Evolutionary conservation across 2,888 invertebrate species (phyloP), one percentile per base, ranked within the genome.

Genomic region (Agrilus cyanescens): DNA sequence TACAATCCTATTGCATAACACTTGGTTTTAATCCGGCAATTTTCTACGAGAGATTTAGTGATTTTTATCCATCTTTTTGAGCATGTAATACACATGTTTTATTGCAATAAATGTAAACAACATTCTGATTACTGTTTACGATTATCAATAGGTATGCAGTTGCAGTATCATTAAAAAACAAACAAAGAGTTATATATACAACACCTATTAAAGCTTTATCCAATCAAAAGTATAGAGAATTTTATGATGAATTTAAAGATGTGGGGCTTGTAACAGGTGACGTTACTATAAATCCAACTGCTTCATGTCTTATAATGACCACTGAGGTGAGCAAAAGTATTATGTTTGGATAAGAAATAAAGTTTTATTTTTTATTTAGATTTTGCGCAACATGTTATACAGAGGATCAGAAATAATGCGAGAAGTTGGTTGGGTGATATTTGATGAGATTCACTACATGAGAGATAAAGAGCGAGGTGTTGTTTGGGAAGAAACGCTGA

Each of bases 401-500:
- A 75, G 97, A 60, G 98, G 98, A 38, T 95, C 95, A 32, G 96
- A 98, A 74, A 83, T 99, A 15, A 96, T 96, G 88, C 76, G 96
- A 46, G 98, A 99, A 76, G 96, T 99, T 1, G 97, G 96, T 38
- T 99, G 98, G 98, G 98, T 99, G 2, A 76, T 99, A 41, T 99
- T 99, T 70, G 98, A 99, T 63, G 98, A 99, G 71, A 99, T 99
- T 57, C 98, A 99, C 70, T 99, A 99, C 64, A 99, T 99, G 98
- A 79, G 98, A 57, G 96, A 99, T 63, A 96, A 96, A 69, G 97
- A 98, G 65, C 77, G 98, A 60, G 98, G 98, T 39, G 97, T 98
- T 7, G 97, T 99, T 1, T 99, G 98, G 98, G 95, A 96, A 73
- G 98, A 99, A 71, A 96, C 97, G 0, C 75, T 99, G 30, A 99